These are phyloP conservation scores for Bedellia somnulentella DNA, from an alignment of 2,888 invertebrate species.

Conservation along the genomic window DNA sequence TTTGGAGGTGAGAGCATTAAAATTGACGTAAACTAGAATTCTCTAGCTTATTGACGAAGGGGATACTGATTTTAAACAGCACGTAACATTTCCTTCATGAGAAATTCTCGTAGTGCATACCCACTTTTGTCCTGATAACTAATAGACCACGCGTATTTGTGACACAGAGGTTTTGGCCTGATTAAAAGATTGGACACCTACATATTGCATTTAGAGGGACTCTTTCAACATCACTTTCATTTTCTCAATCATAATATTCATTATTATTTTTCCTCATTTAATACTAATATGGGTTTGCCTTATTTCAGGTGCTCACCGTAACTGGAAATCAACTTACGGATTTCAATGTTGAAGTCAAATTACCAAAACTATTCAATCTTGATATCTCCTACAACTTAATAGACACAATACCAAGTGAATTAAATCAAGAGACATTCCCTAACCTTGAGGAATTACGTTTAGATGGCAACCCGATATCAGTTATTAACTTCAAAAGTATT, in stretches of 20 bases:
- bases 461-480: slow-evolving; percentile 52
- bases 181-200: too few species aligned
- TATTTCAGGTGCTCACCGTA: slow-evolving; percentile 41
- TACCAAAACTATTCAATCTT: slow-evolving; percentile 39
- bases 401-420: slow-evolving; percentile 36
- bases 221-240: too few species aligned
- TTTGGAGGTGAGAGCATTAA: slow-evolving; percentile 40
- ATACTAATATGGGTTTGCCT: too few species aligned
- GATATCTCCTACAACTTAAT: slow-evolving; percentile 57
- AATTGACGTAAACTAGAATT: too few species aligned
- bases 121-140: too few species aligned
- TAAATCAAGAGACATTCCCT: slow-evolving; percentile 43
- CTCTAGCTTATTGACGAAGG: not conserved
- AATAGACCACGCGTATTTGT: too few species aligned
- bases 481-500: slow-evolving; percentile 45
- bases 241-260: too few species aligned
- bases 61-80: not conserved
- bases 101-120: too few species aligned
- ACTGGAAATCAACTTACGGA: slow-evolving; percentile 47
- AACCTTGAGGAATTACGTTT: slow-evolving; percentile 47
- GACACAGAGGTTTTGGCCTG: too few species aligned
- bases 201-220: too few species aligned
- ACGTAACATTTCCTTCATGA: not conserved
- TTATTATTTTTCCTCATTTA: too few species aligned
- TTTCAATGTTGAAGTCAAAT: slow-evolving; percentile 36